phyloP scores from a whole-genome alignment of 2,888 invertebrate genomes.

The Drosophila rubida region DNA sequence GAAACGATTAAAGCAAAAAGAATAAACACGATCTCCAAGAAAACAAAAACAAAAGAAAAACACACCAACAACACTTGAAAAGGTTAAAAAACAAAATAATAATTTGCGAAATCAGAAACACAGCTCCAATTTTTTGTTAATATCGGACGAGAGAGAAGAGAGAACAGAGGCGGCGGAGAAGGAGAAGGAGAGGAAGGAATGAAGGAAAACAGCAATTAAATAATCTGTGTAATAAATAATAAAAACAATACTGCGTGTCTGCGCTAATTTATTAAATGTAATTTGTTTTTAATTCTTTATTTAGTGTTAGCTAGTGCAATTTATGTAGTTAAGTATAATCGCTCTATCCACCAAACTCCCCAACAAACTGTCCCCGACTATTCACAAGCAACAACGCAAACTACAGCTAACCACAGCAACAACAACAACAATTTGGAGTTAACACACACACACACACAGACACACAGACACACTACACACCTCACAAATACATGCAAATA shows the following conservation, averaged over 20 bases:
- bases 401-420: slow-evolving; percentile 32
- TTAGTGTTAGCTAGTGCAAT: slow-evolving; percentile 85
- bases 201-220: slow-evolving; percentile 45
- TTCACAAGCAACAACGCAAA: background rate
- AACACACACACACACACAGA: slow-evolving; percentile 41
- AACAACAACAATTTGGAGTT: slow-evolving; percentile 60
- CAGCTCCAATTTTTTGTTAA: slow-evolving; percentile 34
- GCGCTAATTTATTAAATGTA: slow-evolving; percentile 77
- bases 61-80: slow-evolving; percentile 37
- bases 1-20: slow-evolving; percentile 40
- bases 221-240: slow-evolving; percentile 38
- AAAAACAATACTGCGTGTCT: slow-evolving; percentile 48
- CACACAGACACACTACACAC: slow-evolving; percentile 33
- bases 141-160: slow-evolving; percentile 6
- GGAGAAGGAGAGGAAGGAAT: slow-evolving; percentile 1
- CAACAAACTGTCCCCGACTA: slow-evolving; percentile 1
- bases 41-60: slow-evolving; percentile 27
- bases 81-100: slow-evolving; percentile 36
- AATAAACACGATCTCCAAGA: slow-evolving; percentile 70
- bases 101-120: slow-evolving; percentile 36
- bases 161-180: slow-evolving; percentile 6
- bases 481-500: slow-evolving; percentile 25
- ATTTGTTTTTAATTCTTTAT: slow-evolving; percentile 82
- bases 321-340: slow-evolving; percentile 69
- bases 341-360: slow-evolving; percentile 44